Evolutionary conservation across 1,140 invertebrate genomes (phyloP), one percentile per base, ranked within the genome.

Genomic region (Bombyx mandarina): DNA sequence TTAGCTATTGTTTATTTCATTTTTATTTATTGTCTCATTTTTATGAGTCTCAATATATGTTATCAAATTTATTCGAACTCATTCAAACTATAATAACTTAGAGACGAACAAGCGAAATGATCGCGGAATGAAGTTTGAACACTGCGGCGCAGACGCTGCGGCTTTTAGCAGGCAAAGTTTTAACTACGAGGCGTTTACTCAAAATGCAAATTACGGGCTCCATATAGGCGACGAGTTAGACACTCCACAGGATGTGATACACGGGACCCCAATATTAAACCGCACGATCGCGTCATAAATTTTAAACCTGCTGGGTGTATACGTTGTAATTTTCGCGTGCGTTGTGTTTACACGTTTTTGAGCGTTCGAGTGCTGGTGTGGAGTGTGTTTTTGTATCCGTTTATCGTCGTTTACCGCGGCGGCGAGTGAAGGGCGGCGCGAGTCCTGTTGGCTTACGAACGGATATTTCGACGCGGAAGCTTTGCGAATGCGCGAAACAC

Each of bases 181-280:
- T 72, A 76, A 82, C 74, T 77, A 73, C 68, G 75, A 54, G 67
- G 52, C 75, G 70, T 77, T 77, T 79, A 75, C 73, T 75, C 71
- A 75, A 76, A 79, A 79, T 82, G 75, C 68, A 82, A 82, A 82
- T 82, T 82, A 78, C 69, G 70, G 64, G 72, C 62, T 70, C 63
- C 65, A 71, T 76, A 73, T 64, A 67, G 58, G 57, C 57, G 54
- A 67, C 65, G 67, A 62, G 64, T 73, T 69, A 75, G 64, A 65
- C 69, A 65, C 61, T 69, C 67, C 63, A 62, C 69, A 67, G 67
- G 66, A 77, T 71, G 71, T 79, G 76, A 75, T 80, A 80, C 71
- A 79, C 65, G 69, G 71, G 66, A 70, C 70, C 73, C 74, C 65
- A 79, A 78, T 79, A 84, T 84, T 81, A 82, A 82, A 80, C 79